A percentile compares a stretch with the other conserved stretches of the same genome.
Evolutionary conservation across 2,113 vertebrate species (phyloP).

Genomic region (Synchiropus splendidus): DNA sequence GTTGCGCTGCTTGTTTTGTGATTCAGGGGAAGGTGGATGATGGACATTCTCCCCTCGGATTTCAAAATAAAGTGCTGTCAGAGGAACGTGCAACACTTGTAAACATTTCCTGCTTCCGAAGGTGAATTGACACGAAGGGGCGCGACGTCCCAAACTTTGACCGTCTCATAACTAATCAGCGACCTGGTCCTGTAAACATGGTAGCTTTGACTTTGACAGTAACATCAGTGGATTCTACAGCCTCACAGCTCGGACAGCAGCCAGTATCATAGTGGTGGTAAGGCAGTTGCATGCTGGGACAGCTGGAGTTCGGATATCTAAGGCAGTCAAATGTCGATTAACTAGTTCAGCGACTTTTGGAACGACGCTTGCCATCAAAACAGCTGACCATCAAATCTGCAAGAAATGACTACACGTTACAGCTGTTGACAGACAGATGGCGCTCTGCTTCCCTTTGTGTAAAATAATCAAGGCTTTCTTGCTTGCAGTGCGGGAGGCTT

Average conservation of each 20-base stretch:
- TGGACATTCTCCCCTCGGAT: constrained; percentile 13
- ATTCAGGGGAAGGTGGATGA: constrained; percentile 8
- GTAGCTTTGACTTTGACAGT: background rate
- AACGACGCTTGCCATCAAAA: constrained; percentile 4
- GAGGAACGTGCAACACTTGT: constrained; percentile 22
- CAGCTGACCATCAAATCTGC: constrained; percentile 2
- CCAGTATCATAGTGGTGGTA: too few species aligned
- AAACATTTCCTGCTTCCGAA: constrained; percentile 34
- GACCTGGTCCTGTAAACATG: background rate
- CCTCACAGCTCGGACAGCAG: background rate
- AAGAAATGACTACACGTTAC: constrained; percentile 2
- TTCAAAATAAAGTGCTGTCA: constrained; percentile 5
- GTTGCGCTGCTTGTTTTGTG: background rate
- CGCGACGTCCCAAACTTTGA: too few species aligned
- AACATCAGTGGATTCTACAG: constrained; percentile 7
- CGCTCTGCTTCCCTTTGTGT: constrained; percentile 11
- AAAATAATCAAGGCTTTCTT: constrained; percentile 12
- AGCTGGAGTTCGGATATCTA: too few species aligned
- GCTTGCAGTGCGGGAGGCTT: constrained; percentile 18
- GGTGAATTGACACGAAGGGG: constrained; percentile 3
- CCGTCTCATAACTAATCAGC: too few species aligned
- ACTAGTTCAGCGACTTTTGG: background rate
- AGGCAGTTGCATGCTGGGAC: too few species aligned
- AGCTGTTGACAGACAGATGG: background rate
- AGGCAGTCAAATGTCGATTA: too few species aligned